Base-by-base conservation (phyloP, 2,888 invertebrate species). In the Synanthedon vespiformis region DNA sequence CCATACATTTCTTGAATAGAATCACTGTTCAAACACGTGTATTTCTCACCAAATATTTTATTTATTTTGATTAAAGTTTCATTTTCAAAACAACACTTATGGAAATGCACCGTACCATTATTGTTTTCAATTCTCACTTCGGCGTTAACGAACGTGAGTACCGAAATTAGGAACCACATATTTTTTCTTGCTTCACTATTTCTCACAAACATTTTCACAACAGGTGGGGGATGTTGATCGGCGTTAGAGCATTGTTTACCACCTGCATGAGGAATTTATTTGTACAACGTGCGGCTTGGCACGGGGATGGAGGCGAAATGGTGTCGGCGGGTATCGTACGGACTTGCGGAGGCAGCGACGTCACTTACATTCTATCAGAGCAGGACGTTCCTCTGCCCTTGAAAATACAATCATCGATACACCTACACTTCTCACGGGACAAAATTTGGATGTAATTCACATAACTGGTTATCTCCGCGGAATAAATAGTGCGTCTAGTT, bases 361-460 rank as follows among this genome's bases (percentile, higher is more conserved):
- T 67, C 80, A 78, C 74, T 74, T 70, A 57, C 69, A 60, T 67
- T 65, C 18, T 65, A 59, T 64, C 70, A 67, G 62, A 57, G 60
- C 59, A 62, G 72, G 74, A 80, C 80, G 78, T 80, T 84, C 81
- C 69, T 73, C 61, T 63, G 80, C 69, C 81, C 80, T 80, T 82
- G 76, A 77, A 64, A 50, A 58, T 57, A 61, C 60, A 44, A 18
- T 18, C 58, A 49, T 18, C 49, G 18, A 16, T 51, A 55, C 55
- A 56, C 48, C 58, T 60, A 55, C 60, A 55, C 59, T 57, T 57
- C 57, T 58, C 58, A 48, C 54, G 18, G 53, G 40, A 41, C 41
- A 47, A 52, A 50, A 47, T 6, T 14, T 40, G 40, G 8, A 41
- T 22, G 18, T 22, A 13, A 18, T 40, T 34, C n/a, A n/a, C n/a